Conservation (phyloP, 2,113 vertebrate species). For the Ardeotis arabs region DNA sequence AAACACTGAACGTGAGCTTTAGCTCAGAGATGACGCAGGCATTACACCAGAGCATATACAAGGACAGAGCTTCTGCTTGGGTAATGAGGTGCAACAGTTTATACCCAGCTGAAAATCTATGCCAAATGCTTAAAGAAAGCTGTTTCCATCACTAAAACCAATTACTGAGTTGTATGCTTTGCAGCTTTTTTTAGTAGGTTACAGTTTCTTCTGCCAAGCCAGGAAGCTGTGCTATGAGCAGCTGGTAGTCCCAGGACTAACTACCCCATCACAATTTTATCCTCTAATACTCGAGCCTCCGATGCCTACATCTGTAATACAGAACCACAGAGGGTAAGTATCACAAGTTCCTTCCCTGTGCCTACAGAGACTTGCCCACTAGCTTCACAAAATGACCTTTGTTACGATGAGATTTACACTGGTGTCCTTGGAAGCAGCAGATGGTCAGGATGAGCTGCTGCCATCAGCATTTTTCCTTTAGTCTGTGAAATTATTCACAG, state of each 20-base stretch:
- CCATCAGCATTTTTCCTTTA: not conserved
- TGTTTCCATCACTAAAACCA: not conserved
- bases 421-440: constrained; percentile 35
- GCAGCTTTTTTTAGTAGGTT: not conserved
- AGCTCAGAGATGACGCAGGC: not conserved
- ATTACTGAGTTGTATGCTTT: not conserved
- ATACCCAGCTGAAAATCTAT: not conserved
- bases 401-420: constrained; percentile 4
- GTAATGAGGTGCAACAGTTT: not conserved
- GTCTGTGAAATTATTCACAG: constrained; percentile 23
- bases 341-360: not conserved
- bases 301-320: not conserved
- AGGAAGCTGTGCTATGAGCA: not conserved
- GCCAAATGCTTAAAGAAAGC: not conserved
- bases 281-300: not conserved
- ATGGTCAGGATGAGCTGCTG: constrained; percentile 43
- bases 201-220: not conserved
- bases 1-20: not conserved
- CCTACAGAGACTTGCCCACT: not conserved
- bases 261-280: not conserved
- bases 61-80: not conserved
- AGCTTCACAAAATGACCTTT: constrained; percentile 27
- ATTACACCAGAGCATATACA: rapidly evolving
- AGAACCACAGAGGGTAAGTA: not conserved
- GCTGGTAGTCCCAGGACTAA: not conserved